Percentiles rank a stretch among this genome's conserved stretches.
These are phyloP conservation scores for Platyrinchus mystaceus DNA, from an alignment of 2,797 vertebrate genomes.

Conservation along the genomic window DNA sequence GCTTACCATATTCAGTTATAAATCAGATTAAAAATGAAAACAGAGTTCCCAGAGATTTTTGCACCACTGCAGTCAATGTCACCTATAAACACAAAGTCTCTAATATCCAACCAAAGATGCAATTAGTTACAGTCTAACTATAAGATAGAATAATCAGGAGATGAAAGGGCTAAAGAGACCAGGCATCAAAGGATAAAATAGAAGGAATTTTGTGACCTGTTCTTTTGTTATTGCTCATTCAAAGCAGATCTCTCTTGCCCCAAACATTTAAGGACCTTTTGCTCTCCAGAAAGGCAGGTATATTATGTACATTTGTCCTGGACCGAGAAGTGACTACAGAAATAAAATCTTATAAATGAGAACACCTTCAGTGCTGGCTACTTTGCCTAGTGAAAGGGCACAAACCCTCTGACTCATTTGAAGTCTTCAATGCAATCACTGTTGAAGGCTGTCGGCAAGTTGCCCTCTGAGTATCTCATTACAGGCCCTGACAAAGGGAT, in stretches of 20 bases:
- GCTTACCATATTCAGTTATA: neutral
- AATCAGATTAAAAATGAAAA: neutral
- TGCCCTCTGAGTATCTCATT: neutral
- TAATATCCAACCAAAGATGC: neutral
- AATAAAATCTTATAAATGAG: neutral
- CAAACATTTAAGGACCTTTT: neutral
- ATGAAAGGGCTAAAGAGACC: neutral
- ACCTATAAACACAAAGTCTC: neutral
- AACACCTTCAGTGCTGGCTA: neutral
- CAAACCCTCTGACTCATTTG: neutral
- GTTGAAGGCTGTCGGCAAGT: neutral
- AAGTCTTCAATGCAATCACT: neutral
- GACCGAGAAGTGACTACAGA: neutral
- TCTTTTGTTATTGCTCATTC: neutral
- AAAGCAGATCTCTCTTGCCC: neutral
- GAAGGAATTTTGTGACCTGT: neutral
- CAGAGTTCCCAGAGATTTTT: neutral
- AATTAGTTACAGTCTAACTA: neutral
- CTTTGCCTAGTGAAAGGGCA: neutral
- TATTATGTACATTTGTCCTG: neutral
- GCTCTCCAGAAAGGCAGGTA: neutral
- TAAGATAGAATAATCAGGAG: neutral
- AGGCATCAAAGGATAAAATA: neutral
- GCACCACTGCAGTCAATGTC: neutral
- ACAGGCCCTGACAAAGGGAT: neutral